Base-by-base conservation (phyloP, 2,888 invertebrate genomes). In the Julus scanicus region DNA sequence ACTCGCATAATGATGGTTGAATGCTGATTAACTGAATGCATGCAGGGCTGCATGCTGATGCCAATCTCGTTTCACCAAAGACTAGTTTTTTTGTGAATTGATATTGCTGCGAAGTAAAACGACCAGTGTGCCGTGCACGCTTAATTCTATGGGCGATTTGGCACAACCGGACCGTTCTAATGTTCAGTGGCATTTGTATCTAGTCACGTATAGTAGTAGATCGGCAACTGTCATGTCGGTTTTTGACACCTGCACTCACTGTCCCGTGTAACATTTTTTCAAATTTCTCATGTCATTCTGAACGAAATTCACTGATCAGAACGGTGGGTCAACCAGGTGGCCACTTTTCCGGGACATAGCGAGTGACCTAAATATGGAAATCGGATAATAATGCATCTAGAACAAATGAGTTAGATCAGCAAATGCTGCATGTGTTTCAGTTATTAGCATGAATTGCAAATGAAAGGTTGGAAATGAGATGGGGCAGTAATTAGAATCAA, bases 361-460 rank as follows among this genome's bases (percentile, higher is more conserved):
- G 29, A 17, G n/a, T 84, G 39, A 84, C 84, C 40, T 39, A 39
- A 84, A 84, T 84, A 84, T 84, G 63, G 63, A 20, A 63, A 63
- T 63, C 20, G 63, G 63, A 63, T 63, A 63, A 63, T 63, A 63
- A 63, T 63, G 63, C 63, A 63, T 63, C 20, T 63, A 20, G 63
- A 20, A 20, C 63, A 17, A 63, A 8, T 20, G 20, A 20, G 17
- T 63, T 20, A 4, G 63, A 63, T n/a, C n/a, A 63, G 63, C 5
- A 9, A 63, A 63, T 20, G n/a, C 63, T 20, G 4, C 17, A 29
- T 29, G 29, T 29, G 63, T 63, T n/a, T 20, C 57, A n/a, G 63
- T 20, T 20, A 63, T 63, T 63, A 63, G 63, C 63, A 63, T 63
- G 20, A 63, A 63, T 63, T 20, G 63, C 5, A 63, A 63, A 63